These are phyloP conservation scores for Erpetoichthys calabaricus DNA, from an alignment of 2,797 vertebrate species.

Conservation along the genomic window DNA sequence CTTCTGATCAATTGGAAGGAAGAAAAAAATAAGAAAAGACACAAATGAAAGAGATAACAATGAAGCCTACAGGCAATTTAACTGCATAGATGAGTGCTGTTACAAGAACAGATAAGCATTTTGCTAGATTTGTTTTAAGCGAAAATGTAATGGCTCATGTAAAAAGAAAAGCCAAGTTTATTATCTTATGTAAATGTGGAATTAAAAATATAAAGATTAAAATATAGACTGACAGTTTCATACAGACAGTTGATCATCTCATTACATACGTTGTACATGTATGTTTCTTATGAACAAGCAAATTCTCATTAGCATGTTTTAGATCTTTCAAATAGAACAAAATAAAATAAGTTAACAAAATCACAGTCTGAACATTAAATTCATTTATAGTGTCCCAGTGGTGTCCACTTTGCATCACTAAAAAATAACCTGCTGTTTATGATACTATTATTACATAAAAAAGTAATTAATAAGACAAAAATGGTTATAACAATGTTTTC, in stretches of 20 bases:
- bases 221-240: neutral
- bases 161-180: neutral
- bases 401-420: too few relatives aligned
- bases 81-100: neutral
- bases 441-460: too few relatives aligned
- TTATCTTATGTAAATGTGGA: constrained; percentile 2
- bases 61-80: neutral
- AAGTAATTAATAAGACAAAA: too few relatives aligned
- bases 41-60: neutral
- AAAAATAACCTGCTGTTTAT: too few relatives aligned
- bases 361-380: too few relatives aligned
- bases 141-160: neutral
- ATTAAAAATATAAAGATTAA: neutral
- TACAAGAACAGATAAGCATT: neutral
- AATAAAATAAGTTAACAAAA: too few relatives aligned
- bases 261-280: too few relatives aligned
- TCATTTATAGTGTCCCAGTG: too few relatives aligned
- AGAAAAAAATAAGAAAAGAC: neutral
- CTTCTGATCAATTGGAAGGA: neutral
- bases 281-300: too few relatives aligned
- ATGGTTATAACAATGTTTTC: too few relatives aligned
- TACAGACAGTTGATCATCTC: neutral
- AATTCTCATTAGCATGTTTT: too few relatives aligned
- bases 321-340: too few relatives aligned
- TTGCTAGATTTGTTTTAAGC: neutral